These are phyloP conservation scores for Microcebus tavaratra DNA, from an alignment of 2,113 vertebrate genomes.

Conservation along the genomic window DNA sequence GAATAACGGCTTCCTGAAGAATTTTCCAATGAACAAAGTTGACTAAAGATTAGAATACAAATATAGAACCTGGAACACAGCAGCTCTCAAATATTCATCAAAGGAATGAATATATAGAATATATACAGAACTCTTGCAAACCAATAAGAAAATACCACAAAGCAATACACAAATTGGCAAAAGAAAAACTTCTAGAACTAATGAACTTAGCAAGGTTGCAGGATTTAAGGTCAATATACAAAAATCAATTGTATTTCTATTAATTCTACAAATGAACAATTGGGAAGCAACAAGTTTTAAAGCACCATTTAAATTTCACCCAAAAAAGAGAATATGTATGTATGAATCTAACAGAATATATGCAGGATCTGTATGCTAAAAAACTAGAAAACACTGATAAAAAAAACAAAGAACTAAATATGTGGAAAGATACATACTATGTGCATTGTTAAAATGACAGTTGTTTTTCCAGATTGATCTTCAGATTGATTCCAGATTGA, in stretches of 20 bases:
- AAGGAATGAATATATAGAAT: not conserved
- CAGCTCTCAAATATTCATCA: not conserved
- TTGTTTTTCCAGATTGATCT: not conserved
- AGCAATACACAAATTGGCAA: not conserved
- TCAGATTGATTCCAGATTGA: not conserved
- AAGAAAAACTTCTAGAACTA: not conserved
- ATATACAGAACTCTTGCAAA: not conserved
- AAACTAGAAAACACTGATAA: not conserved
- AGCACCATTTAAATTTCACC: not conserved
- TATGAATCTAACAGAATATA: not conserved
- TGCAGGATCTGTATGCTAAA: not conserved
- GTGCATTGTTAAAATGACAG: not conserved
- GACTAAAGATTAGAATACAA: not conserved
- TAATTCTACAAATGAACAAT: not conserved
- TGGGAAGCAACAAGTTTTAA: not conserved
- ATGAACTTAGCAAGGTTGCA: not conserved
- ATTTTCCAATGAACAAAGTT: not conserved
- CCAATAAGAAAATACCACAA: not conserved
- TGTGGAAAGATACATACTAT: not conserved
- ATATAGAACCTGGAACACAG: not conserved
- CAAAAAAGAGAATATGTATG: not conserved
- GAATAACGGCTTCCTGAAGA: not conserved
- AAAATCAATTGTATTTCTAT: not conserved
- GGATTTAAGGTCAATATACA: not conserved
- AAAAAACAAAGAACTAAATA: slow-evolving; percentile 7